phyloP scores from a whole-genome alignment of 2,797 vertebrate species.

The Menidia menidia region DNA sequence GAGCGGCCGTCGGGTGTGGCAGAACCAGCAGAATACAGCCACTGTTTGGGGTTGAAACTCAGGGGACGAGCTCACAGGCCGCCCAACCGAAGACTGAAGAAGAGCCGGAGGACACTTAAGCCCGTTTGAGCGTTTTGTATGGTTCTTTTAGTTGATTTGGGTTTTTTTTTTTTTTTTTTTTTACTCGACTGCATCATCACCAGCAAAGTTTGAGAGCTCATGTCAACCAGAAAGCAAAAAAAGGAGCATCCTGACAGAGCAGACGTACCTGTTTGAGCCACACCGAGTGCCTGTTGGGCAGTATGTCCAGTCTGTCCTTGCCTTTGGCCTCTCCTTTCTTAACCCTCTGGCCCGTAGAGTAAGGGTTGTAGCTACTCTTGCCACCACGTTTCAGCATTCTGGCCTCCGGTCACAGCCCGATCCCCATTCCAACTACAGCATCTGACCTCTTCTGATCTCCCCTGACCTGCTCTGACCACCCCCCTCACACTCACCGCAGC shows the following conservation, averaged over 20 bases:
- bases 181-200: neutral
- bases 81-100: too few species aligned
- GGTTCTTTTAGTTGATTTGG: neutral
- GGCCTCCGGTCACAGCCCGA: slow-evolving; percentile 16
- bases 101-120: too few species aligned
- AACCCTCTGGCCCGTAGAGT: slow-evolving; percentile 71
- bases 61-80: neutral
- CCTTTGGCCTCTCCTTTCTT: slow-evolving; percentile 67
- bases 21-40: slow-evolving; percentile 10
- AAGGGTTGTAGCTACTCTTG: slow-evolving; percentile 87
- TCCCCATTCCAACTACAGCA: slow-evolving; percentile 28
- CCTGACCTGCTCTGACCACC: too few species aligned
- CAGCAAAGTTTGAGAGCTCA: neutral
- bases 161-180: neutral
- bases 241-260: neutral
- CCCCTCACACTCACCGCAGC: neutral
- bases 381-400: slow-evolving; percentile 83
- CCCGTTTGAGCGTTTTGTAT: neutral
- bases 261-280: slow-evolving; percentile 87
- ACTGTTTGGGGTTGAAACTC: slow-evolving; percentile 20
- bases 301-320: slow-evolving; percentile 79
- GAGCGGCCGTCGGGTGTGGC: slow-evolving; percentile 66
- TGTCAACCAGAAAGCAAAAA: neutral
- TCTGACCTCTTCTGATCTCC: neutral
- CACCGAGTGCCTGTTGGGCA: slow-evolving; percentile 77